Percentiles rank a stretch among this genome's conserved stretches.
Conservation (phyloP, 2,113 vertebrate species). For the Toxotes chatareus region DNA sequence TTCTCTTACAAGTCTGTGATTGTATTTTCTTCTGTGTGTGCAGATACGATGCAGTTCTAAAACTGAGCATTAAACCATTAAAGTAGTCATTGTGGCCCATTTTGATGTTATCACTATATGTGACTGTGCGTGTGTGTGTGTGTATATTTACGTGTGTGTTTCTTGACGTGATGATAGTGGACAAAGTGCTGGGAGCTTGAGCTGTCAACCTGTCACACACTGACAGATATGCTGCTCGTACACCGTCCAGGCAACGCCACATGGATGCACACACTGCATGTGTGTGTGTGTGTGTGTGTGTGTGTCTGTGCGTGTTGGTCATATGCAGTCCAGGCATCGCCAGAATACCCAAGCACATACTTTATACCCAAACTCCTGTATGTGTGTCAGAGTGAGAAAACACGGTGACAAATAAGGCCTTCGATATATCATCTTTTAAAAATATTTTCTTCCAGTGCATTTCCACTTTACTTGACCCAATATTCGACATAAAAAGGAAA, state of each 20-base stretch:
- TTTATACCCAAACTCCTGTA: conserved; percentile 59
- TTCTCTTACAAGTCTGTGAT: not conserved
- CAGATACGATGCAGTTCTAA: not conserved
- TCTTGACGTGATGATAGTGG: conserved; percentile 94
- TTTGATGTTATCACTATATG: conserved; percentile 45
- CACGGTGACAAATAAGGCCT: conserved; percentile 56
- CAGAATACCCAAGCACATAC: conserved; percentile 62
- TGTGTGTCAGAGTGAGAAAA: conserved; percentile 67
- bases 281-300: conserved; percentile 23
- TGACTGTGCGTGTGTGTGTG: conserved; percentile 8
- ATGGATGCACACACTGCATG: conserved; percentile 60
- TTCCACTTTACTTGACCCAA: conserved; percentile 40
- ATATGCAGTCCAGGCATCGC: conserved; percentile 89
- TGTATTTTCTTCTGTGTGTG: not conserved
- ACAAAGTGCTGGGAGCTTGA: conserved; percentile 95
- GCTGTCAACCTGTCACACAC: conserved; percentile 95
- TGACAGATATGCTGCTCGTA: conserved; percentile 97
- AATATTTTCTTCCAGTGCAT: conserved; percentile 9
- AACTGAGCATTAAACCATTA: conserved; percentile 26
- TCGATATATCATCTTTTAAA: conserved; percentile 42
- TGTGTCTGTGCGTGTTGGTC: conserved; percentile 63
- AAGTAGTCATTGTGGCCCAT: conserved; percentile 34
- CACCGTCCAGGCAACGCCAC: conserved; percentile 88
- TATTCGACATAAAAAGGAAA: conserved; percentile 34
- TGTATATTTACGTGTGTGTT: conserved; percentile 40